Evolutionary conservation across 2,113 vertebrate species (phyloP).

Genomic region (Apus apus): DNA sequence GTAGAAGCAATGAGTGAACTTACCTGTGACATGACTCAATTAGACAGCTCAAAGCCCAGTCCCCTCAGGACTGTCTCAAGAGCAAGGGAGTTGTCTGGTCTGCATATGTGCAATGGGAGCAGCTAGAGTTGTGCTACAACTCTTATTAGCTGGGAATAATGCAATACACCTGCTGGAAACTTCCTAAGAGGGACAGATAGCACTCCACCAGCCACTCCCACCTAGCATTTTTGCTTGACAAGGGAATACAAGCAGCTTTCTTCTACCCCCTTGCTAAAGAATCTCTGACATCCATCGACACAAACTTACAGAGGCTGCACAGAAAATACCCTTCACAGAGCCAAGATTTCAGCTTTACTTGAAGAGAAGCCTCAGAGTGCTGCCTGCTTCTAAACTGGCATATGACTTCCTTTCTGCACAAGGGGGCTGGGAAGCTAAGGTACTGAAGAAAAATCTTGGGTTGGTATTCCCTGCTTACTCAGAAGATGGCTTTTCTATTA

Average conservation of each 20-base stretch:
- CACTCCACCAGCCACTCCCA: not conserved
- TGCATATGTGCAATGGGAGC: not conserved
- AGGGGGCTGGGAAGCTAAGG: not conserved
- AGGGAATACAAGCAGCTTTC: not conserved
- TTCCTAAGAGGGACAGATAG: not conserved
- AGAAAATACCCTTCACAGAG: not conserved
- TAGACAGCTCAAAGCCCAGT: not conserved
- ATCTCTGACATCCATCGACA: not conserved
- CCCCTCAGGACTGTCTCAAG: not conserved
- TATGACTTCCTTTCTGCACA: not conserved
- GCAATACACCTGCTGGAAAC: not conserved
- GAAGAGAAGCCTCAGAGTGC: not conserved
- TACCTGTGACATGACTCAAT: not conserved
- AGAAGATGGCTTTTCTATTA: not conserved
- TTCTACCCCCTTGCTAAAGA: conserved; percentile 10
- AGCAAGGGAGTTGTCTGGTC: not conserved
- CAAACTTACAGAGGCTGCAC: not conserved
- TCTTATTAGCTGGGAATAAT: not conserved
- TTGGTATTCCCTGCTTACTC: not conserved
- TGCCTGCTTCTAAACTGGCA: not conserved
- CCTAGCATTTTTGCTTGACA: not conserved
- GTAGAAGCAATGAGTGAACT: not conserved
- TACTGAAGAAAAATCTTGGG: not conserved
- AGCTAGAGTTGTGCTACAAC: not conserved
- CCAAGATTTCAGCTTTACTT: not conserved